These are phyloP conservation scores for Myotis myotis DNA, from an alignment of 2,797 vertebrate species.

Conservation along the genomic window DNA sequence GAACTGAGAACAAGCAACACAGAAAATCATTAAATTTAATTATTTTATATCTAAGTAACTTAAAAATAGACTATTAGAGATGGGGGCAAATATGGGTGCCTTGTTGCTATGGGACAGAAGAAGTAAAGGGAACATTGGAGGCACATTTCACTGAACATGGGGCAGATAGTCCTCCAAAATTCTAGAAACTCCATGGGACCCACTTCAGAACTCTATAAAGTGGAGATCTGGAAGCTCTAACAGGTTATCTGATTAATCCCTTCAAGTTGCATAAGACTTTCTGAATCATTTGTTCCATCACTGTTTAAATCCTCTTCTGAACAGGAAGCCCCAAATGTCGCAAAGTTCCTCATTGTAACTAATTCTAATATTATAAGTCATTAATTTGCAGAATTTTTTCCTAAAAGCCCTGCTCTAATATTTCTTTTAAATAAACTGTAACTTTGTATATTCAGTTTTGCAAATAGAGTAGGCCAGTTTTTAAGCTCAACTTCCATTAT, in stretches of 20 bases:
- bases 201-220: not conserved
- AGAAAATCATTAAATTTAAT: not conserved
- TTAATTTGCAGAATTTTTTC: not conserved
- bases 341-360: not conserved
- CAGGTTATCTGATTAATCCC: not conserved
- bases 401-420: not conserved
- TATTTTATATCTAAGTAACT: not conserved
- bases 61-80: not conserved
- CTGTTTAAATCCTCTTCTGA: not conserved
- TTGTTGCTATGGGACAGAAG: not conserved
- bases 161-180: not conserved
- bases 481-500: constrained; percentile 16
- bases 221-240: not conserved
- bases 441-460: not conserved
- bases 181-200: not conserved
- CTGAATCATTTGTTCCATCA: not conserved
- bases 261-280: not conserved
- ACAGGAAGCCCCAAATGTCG: not conserved
- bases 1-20: not conserved
- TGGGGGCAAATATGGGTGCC: not conserved
- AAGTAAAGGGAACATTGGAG: not conserved
- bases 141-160: not conserved
- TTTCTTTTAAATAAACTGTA: constrained; percentile 1
- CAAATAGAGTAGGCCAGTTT: not conserved
- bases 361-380: not conserved